A percentile compares a stretch with the other conserved stretches of the same genome.
phyloP scores from a whole-genome alignment of 2,797 vertebrate genomes.

The Saxicola maurus region DNA sequence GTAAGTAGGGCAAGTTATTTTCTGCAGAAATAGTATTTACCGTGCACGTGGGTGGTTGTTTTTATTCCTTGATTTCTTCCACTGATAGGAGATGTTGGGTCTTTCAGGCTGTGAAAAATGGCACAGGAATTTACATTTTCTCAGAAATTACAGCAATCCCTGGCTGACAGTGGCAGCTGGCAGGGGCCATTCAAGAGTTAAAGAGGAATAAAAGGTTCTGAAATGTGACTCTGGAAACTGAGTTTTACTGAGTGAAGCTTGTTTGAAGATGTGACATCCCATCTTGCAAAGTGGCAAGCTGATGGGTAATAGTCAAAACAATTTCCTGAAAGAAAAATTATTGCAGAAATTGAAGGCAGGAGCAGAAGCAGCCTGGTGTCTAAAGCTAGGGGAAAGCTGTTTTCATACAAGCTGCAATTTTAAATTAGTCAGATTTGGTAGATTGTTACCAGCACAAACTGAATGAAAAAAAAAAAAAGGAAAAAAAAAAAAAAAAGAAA shows the following conservation, averaged over 20 bases:
- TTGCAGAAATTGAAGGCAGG: background rate
- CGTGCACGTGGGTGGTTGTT: background rate
- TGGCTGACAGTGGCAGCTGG: constrained; percentile 1
- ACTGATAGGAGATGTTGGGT: background rate
- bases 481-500: background rate
- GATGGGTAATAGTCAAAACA: background rate
- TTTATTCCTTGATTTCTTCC: background rate
- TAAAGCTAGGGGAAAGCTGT: background rate
- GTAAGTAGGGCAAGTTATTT: constrained; percentile 34
- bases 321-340: background rate
- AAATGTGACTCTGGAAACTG: background rate
- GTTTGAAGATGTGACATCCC: background rate
- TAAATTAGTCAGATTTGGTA: background rate
- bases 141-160: background rate
- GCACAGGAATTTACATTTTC: background rate
- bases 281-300: background rate
- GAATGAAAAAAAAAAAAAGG: no score
- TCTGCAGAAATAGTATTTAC: constrained; percentile 24
- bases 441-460: background rate
- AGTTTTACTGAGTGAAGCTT: background rate
- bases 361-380: background rate
- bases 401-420: background rate
- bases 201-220: background rate
- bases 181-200: background rate
- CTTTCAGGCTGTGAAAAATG: background rate